Evolutionary conservation across 2,797 vertebrate genomes (phyloP), one percentile per base, ranked within the genome.

Genomic region (Sphenodon punctatus): DNA sequence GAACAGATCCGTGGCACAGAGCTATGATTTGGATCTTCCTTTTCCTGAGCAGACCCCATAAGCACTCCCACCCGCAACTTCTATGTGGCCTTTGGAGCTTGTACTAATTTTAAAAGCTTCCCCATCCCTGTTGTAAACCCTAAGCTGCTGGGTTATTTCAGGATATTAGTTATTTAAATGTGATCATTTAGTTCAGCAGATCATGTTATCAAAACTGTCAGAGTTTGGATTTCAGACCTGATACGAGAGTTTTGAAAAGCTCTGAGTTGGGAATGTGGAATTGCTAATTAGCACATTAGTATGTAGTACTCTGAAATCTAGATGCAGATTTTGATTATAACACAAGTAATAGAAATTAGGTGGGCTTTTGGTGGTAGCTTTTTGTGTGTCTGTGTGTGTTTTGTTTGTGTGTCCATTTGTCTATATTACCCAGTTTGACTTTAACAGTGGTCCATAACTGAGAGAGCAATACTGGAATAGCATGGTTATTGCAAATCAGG

Each of bases 401-500:
- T 64, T 43, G 5, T 23, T n/a, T 12, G 22, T 6, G 5, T 43
- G 15, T 63, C 7, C 43, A 6, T 25, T 34, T 17, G 1, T 27
- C 39, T n/a, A 2, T 49, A 8, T 20, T 41, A 49, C 23, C 23
- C 48, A 9, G 36, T 3, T 45, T 1, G 0, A 30, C 32, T 15
- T 23, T 19, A 39, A 41, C 27, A 74, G 22, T 32, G 22, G 64
- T 36, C 36, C 4, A 0, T 5, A 5, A 23, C 69, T 53, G 1
- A 10, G 14, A 76, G 67, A 17, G 42, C 30, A 10, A 20, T 46
- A 82, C 36, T 58, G 66, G 55, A 51, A 17, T 0, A 0, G 13
- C 0, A 0, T 10, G 25, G 15, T 36, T 22, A 1, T 38, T 0
- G 3, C 17, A 4, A 15, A 53, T 25, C 7, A 0, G 1, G 23